Evolutionary conservation across 2,797 vertebrate species (phyloP).

Genomic region (Cynopterus sphinx): DNA sequence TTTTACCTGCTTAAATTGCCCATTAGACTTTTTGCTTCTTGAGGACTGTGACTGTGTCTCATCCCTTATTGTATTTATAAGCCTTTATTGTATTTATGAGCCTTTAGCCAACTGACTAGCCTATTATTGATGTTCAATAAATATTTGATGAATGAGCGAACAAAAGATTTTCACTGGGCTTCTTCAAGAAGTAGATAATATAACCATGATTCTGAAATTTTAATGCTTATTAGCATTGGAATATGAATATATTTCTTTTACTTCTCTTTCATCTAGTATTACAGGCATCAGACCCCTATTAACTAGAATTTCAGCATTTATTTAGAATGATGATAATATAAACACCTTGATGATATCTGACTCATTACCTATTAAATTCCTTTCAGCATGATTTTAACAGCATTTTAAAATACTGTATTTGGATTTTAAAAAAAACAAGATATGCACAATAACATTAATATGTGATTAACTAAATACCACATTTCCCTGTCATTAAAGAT

Average conservation of each 20-base stretch:
- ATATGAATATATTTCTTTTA: neutral
- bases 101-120: neutral
- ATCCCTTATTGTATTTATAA: neutral
- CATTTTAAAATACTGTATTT: constrained; percentile 33
- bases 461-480: constrained; percentile 59
- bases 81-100: constrained; percentile 1
- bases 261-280: neutral
- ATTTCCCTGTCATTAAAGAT: constrained; percentile 53
- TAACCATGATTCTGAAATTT: neutral
- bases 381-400: constrained; percentile 34
- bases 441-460: constrained; percentile 52
- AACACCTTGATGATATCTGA: constrained; percentile 30
- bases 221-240: neutral
- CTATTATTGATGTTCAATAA: constrained; percentile 22
- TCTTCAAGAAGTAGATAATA: neutral
- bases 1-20: neutral
- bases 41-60: neutral
- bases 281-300: neutral
- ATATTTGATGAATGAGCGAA: constrained; percentile 34
- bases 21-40: neutral
- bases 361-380: constrained; percentile 38
- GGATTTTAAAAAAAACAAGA: constrained; percentile 17
- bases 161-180: constrained; percentile 36
- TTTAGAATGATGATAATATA: constrained; percentile 27
- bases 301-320: constrained; percentile 38